Base-by-base conservation (phyloP, 1,140 invertebrate genomes). In the Vanessa atalanta region DNA sequence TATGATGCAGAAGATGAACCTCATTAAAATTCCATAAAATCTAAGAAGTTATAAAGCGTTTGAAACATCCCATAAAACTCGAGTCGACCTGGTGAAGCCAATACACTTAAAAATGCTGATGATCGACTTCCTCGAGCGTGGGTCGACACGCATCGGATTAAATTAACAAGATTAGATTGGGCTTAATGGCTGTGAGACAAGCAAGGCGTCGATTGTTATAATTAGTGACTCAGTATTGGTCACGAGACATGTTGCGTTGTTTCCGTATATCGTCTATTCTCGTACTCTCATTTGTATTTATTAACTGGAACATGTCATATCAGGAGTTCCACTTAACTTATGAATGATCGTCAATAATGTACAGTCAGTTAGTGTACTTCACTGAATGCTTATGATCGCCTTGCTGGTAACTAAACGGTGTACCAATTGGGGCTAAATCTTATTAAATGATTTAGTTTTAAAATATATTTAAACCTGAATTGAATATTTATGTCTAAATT, bases 101-200 rank as follows among this genome's bases (percentile, higher is more conserved):
- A 84, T 84, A 81, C 70, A 78, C 70, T 83, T 86, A 82, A 83
- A 87, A 85, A 80, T 80, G 78, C 79, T 86, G 81, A 86, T 86
- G 79, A 85, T 87, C 77, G 83, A 84, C 83, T 87, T 87, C 85
- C 85, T 87, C 74, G 69, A 66, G 79, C 83, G 83, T 84, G 83
- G 83, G 83, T 57, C 6, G 66, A 16, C 37, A 47, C 63, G 70
- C 74, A 72, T 75, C 23, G 81, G 83, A 85, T 87, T 87, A 82
- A 83, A 84, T 87, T 87, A 87, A 87, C 83, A 80, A 83, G 83
- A 85, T 87, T 84, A 87, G 80, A 87, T 87, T 87, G 85, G 71
- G 68, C 79, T 83, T 85, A 87, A 87, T 85, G 80, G 77, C 79
- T 80, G 82, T 84, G 83, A 82, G 82, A 83, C 84, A 70, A 63